Conservation (phyloP, 53 echinoderm and acorn worm genomes). For the Mesocentrotus franciscanus region DNA sequence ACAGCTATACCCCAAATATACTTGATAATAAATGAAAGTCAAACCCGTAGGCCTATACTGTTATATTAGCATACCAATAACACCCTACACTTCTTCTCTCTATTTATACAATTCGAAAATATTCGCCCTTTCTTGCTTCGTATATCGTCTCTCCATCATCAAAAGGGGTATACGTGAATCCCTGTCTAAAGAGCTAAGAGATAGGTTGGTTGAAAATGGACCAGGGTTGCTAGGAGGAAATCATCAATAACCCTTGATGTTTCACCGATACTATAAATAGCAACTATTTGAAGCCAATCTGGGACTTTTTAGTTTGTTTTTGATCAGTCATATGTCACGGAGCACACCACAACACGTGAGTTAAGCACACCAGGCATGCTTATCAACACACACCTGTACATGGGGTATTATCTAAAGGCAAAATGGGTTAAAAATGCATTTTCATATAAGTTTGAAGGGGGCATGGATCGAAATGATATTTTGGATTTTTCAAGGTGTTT, state of each 20-base stretch:
- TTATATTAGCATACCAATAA: no score
- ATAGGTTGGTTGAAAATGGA: not conserved
- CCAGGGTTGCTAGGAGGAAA: not conserved
- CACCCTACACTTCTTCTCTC: no score
- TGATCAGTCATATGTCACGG: constrained; percentile 7
- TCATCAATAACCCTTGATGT: constrained; percentile 7
- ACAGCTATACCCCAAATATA: no score
- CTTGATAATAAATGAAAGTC: no score
- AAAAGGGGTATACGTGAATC: not conserved
- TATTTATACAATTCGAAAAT: no score
- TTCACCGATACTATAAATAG: constrained; percentile 26
- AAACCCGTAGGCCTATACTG: no score
- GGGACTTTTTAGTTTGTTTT: not conserved
- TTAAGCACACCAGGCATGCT: not conserved
- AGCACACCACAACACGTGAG: not conserved
- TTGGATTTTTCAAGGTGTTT: not conserved
- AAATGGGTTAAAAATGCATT: not conserved
- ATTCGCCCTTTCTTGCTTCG: not conserved
- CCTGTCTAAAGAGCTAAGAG: not conserved
- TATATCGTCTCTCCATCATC: not conserved
- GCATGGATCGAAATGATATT: not conserved
- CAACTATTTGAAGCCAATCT: not conserved
- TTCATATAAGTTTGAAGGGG: not conserved
- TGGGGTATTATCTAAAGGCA: not conserved
- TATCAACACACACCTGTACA: constrained; percentile 21